Evolutionary conservation across 2,113 vertebrate genomes (phyloP).

Genomic region (Jaculus jaculus): DNA sequence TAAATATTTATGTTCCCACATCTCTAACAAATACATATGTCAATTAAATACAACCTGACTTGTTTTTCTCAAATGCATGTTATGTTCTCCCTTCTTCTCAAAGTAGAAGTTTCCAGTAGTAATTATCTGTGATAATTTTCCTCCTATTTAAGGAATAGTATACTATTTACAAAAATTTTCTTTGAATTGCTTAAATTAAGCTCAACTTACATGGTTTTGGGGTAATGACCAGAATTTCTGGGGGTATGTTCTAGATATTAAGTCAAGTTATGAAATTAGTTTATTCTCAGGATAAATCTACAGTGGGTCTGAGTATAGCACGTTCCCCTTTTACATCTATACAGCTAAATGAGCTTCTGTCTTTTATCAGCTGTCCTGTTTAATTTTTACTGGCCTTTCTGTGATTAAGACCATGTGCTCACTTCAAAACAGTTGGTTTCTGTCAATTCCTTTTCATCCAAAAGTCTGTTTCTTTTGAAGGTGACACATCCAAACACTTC

Average conservation of each 20-base stretch:
- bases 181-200: slow-evolving; percentile 62
- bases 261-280: slow-evolving; percentile 57
- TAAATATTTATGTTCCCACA: slow-evolving; percentile 1
- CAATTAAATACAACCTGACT: background rate
- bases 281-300: slow-evolving; percentile 57
- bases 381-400: slow-evolving; percentile 61
- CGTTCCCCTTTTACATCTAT: slow-evolving; percentile 64
- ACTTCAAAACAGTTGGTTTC: slow-evolving; percentile 69
- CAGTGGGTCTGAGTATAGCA: slow-evolving; percentile 17
- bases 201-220: slow-evolving; percentile 36
- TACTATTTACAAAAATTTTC: background rate
- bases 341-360: slow-evolving; percentile 59
- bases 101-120: background rate
- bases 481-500: slow-evolving; percentile 63
- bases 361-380: slow-evolving; percentile 75
- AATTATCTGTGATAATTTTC: background rate
- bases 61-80: background rate
- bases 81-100: background rate
- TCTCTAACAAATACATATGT: background rate
- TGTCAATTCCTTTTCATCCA: slow-evolving; percentile 70
- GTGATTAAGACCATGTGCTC: slow-evolving; percentile 66
- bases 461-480: slow-evolving; percentile 58
- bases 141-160: slow-evolving; percentile 29
- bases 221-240: slow-evolving; percentile 27
- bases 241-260: slow-evolving; percentile 52